phyloP scores from a whole-genome alignment of 2,888 invertebrate genomes.

The Polydrusus pterygomalis region DNA sequence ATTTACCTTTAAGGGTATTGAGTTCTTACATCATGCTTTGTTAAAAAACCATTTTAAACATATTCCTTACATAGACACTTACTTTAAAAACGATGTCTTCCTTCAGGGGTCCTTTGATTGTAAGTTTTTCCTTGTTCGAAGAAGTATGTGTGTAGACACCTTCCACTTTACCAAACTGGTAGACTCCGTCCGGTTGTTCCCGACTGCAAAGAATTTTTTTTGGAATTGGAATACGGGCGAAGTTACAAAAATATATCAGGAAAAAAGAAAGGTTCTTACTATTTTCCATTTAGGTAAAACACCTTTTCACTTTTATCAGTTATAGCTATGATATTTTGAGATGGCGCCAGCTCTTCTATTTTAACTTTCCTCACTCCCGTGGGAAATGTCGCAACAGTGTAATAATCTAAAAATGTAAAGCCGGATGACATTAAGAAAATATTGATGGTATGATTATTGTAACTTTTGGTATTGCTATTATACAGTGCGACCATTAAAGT shows the following conservation, averaged over 20 bases:
- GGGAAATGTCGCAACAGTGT: slow-evolving; percentile 77
- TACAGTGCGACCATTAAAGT: too few relatives aligned
- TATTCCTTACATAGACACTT: slow-evolving; percentile 53
- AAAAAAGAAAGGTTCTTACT: slow-evolving; percentile 69
- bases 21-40: too few relatives aligned
- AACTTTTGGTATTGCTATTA: too few relatives aligned
- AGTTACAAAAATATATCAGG: not conserved
- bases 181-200: slow-evolving; percentile 70
- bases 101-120: slow-evolving; percentile 78
- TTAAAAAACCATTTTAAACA: too few relatives aligned
- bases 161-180: slow-evolving; percentile 72
- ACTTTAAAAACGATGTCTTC: slow-evolving; percentile 77
- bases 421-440: not conserved
- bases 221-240: not conserved
- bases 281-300: slow-evolving; percentile 78
- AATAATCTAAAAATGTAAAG: slow-evolving; percentile 71
- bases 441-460: too few relatives aligned
- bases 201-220: slow-evolving; percentile 56
- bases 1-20: too few relatives aligned
- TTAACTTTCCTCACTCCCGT: slow-evolving; percentile 76
- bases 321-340: slow-evolving; percentile 77
- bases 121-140: slow-evolving; percentile 74
- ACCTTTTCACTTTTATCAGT: slow-evolving; percentile 71
- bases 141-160: slow-evolving; percentile 74
- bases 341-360: slow-evolving; percentile 75